Conservation (phyloP, 2,113 vertebrate genomes). For the Brachypodius melanocephalos region DNA sequence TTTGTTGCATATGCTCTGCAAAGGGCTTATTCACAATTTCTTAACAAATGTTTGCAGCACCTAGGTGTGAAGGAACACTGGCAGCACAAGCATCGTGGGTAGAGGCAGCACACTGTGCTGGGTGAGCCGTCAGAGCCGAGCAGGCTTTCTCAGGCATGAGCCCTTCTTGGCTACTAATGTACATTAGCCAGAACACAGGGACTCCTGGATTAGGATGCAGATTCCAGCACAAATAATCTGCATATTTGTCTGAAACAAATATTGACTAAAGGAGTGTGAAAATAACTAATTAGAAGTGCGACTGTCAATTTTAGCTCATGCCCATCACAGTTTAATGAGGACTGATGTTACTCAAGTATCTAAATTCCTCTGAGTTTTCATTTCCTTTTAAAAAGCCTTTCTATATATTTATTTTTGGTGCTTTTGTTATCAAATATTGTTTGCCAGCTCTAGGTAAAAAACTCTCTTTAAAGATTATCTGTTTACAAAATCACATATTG, state of each 20-base stretch:
- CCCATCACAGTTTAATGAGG: not conserved
- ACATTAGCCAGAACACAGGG: not conserved
- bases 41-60: not conserved
- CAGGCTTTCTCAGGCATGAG: not conserved
- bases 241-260: not conserved
- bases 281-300: not conserved
- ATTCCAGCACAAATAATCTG: not conserved
- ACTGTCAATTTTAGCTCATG: not conserved
- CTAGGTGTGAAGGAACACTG: not conserved
- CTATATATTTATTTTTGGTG: not conserved
- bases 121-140: not conserved
- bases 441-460: not conserved
- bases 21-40: not conserved
- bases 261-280: not conserved
- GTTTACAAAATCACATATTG: not conserved
- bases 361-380: not conserved
- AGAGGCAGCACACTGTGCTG: not conserved
- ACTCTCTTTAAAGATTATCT: not conserved
- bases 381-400: not conserved
- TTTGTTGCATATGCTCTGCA: not conserved
- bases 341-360: not conserved
- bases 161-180: not conserved
- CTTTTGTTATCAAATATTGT: not conserved
- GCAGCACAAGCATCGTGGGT: fast-evolving
- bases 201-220: not conserved